Percentiles rank a stretch among this genome's conserved stretches.
phyloP scores from a whole-genome alignment of 2,797 vertebrate genomes.

The Manis crassicaudata region DNA sequence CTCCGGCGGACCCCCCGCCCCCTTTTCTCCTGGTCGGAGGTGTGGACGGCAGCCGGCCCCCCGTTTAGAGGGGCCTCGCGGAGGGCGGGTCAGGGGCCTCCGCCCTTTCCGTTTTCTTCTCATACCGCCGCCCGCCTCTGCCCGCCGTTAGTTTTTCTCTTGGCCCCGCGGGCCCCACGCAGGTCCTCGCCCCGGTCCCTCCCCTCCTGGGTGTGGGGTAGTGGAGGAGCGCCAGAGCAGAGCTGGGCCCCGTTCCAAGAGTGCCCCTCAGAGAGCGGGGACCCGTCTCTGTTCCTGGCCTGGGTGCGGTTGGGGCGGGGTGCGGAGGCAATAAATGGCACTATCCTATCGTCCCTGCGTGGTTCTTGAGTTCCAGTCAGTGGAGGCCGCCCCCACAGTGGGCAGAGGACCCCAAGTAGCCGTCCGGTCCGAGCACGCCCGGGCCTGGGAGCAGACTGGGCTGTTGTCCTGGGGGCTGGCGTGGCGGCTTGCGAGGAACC shows the following conservation, averaged over 20 bases:
- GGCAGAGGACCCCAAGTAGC: neutral
- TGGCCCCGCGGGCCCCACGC: neutral
- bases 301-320: neutral
- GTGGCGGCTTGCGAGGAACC: neutral
- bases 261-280: neutral
- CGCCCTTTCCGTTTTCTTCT: conserved; percentile 59
- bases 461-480: neutral
- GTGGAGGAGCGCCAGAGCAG: neutral
- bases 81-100: neutral
- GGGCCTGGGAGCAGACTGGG: neutral
- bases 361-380: conserved; percentile 40
- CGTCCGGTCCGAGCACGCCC: neutral
- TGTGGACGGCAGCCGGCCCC: neutral
- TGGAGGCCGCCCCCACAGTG: no score
- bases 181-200: neutral
- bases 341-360: conserved; percentile 51
- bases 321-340: conserved; percentile 71
- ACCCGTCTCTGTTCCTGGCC: fast-evolving
- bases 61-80: neutral
- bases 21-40: neutral
- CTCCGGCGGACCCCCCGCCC: no score
- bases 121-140: neutral
- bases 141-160: neutral
- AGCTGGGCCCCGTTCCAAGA: neutral
- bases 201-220: neutral